These are phyloP conservation scores for Urophycis tenuis DNA, from an alignment of 2,797 vertebrate genomes.

Conservation along the genomic window DNA sequence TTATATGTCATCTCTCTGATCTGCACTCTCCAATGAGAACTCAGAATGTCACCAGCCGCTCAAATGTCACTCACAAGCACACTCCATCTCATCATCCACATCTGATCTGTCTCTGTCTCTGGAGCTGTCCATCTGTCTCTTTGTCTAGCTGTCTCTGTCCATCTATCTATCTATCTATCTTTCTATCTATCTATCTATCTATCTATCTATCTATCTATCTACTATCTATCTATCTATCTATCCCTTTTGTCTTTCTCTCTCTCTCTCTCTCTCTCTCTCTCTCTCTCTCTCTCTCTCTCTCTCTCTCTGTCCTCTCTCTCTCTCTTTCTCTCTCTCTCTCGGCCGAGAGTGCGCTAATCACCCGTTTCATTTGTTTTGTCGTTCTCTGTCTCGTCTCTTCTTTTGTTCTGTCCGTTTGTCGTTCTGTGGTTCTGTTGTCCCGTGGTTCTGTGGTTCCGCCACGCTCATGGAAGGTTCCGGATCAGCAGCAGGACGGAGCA, in stretches of 20 bases:
- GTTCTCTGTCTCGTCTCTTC: constrained; percentile 47
- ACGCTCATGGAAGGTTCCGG: constrained; percentile 59
- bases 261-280: neutral
- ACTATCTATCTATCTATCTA: constrained; percentile 1
- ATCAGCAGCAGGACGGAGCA: constrained; percentile 66
- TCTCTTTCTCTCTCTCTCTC: constrained; percentile 31
- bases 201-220: neutral
- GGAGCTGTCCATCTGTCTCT: constrained; percentile 4
- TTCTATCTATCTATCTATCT: too few relatives aligned
- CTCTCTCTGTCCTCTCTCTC: neutral
- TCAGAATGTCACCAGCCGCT: constrained; percentile 51
- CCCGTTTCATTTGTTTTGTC: constrained; percentile 51
- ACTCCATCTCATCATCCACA: constrained; percentile 46
- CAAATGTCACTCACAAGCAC: constrained; percentile 58
- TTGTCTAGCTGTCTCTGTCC: constrained; percentile 1
- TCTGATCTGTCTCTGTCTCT: constrained; percentile 15
- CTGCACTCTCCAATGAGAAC: constrained; percentile 37
- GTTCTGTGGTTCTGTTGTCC: neutral
- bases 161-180: neutral
- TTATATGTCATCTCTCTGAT: constrained; percentile 42
- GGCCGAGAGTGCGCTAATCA: constrained; percentile 56
- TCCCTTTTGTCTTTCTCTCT: neutral
- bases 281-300: constrained; percentile 21
- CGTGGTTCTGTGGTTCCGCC: neutral
- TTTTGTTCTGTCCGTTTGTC: constrained; percentile 42